These are phyloP conservation scores for Catocala fraxini DNA, from an alignment of 2,888 invertebrate genomes.

Conservation along the genomic window DNA sequence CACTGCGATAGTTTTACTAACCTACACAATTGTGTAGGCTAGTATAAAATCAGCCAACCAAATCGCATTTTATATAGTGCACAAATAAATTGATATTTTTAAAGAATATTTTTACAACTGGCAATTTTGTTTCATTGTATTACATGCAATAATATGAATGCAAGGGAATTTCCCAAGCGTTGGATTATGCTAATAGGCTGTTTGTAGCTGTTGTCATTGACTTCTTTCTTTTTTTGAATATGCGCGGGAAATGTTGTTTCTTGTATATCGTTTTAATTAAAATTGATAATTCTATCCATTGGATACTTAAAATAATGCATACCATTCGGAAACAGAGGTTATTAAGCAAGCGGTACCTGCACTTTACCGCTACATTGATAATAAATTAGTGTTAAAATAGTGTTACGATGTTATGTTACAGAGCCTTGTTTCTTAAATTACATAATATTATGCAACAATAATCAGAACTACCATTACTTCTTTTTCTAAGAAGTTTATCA, in stretches of 20 bases:
- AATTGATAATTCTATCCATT: no score
- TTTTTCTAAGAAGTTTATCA: no score
- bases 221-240: slow-evolving; percentile 9
- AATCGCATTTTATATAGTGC: neutral
- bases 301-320: no score
- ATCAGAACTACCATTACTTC: no score
- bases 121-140: neutral
- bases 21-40: slow-evolving; percentile 4
- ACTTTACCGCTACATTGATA: no score
- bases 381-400: no score
- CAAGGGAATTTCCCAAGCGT: slow-evolving; percentile 3
- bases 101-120: neutral
- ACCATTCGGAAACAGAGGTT: no score
- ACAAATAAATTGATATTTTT: slow-evolving; percentile 3
- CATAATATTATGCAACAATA: no score
- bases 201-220: neutral
- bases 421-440: no score
- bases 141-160: slow-evolving; percentile 14
- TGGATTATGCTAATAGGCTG: slow-evolving; percentile 10
- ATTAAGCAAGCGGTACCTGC: no score
- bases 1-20: slow-evolving; percentile 11
- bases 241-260: neutral
- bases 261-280: slow-evolving; percentile 2
- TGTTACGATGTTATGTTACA: no score
- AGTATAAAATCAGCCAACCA: slow-evolving; percentile 7